Evolutionary conservation across 2,888 invertebrate genomes (phyloP).

Genomic region (Griposia aprilina): DNA sequence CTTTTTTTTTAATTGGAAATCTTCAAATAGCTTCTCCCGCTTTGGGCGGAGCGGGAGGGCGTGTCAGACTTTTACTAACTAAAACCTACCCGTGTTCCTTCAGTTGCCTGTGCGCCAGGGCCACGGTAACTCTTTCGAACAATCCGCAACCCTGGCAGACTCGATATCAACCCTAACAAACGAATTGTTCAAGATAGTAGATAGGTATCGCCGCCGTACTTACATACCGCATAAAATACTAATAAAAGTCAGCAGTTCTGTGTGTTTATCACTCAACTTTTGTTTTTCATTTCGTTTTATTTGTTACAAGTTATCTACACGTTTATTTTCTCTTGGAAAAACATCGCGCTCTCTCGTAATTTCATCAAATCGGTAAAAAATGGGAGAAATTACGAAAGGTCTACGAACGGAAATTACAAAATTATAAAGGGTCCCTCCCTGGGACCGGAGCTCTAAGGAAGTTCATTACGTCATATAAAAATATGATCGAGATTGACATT

Average conservation of each 20-base stretch:
- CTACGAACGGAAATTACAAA: conserved; percentile 60
- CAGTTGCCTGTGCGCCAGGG: no score
- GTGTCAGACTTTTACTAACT: no score
- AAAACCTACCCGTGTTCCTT: no score
- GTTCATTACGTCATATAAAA: conserved; percentile 58
- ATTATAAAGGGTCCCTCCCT: conserved; percentile 51
- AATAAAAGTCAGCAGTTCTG: conserved; percentile 51
- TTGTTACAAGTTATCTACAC: conserved; percentile 24
- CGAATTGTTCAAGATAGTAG: conserved; percentile 3
- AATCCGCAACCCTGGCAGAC: no score
- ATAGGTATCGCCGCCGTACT: background rate
- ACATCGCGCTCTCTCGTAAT: conserved; percentile 35
- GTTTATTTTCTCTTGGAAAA: conserved; percentile 35
- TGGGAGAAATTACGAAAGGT: conserved; percentile 55
- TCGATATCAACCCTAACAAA: background rate
- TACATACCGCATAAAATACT: conserved; percentile 38
- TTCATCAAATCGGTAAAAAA: conserved; percentile 57
- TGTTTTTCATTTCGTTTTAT: conserved; percentile 37
- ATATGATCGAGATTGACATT: conserved; percentile 51
- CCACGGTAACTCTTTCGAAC: no score
- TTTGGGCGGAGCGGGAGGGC: no score
- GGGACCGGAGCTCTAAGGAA: conserved; percentile 45
- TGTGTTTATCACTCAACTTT: conserved; percentile 51
- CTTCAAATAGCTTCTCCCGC: no score
- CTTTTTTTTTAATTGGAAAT: no score